phyloP scores from a whole-genome alignment of 1,140 invertebrate species.

The Drosophila quadrilineata region DNA sequence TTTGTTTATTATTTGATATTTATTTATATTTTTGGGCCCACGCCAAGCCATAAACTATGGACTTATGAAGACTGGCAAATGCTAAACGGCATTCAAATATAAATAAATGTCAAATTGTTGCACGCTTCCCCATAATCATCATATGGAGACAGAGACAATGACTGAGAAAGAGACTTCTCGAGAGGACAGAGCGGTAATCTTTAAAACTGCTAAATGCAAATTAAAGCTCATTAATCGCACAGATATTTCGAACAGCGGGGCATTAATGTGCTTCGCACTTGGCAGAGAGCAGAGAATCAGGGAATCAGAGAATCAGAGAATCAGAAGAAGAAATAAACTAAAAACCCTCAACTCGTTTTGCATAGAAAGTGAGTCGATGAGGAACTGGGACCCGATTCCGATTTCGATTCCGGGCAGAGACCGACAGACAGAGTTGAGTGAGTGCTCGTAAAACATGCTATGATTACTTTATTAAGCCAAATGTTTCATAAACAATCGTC shows the following conservation, averaged over 20 bases:
- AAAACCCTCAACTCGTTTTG: conserved; percentile 54
- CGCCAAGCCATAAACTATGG: conserved; percentile 63
- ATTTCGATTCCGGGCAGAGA: neutral
- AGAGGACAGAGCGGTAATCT: conserved; percentile 17
- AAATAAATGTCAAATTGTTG: conserved; percentile 78
- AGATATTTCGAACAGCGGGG: conserved; percentile 66
- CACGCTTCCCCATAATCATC: conserved; percentile 69
- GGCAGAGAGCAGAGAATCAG: conserved; percentile 34
- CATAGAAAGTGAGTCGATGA: conserved; percentile 63
- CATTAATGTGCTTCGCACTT: conserved; percentile 73
- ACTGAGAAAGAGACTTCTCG: neutral
- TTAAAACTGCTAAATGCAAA: conserved; percentile 69
- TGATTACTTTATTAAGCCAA: conserved; percentile 79
- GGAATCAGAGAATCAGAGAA: too few species aligned
- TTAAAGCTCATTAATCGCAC: conserved; percentile 74
- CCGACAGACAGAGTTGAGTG: neutral
- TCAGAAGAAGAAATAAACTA: too few species aligned
- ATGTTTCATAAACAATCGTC: conserved; percentile 77
- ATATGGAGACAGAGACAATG: neutral
- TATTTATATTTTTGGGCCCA: conserved; percentile 40
- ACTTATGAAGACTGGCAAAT: conserved; percentile 57
- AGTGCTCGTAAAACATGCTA: conserved; percentile 74
- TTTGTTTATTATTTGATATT: neutral
- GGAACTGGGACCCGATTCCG: too few species aligned
- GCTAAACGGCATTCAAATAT: conserved; percentile 76